Evolutionary conservation across 2,113 vertebrate genomes (phyloP), one percentile per base, ranked within the genome.

Genomic region (Synodontis membranacea): DNA sequence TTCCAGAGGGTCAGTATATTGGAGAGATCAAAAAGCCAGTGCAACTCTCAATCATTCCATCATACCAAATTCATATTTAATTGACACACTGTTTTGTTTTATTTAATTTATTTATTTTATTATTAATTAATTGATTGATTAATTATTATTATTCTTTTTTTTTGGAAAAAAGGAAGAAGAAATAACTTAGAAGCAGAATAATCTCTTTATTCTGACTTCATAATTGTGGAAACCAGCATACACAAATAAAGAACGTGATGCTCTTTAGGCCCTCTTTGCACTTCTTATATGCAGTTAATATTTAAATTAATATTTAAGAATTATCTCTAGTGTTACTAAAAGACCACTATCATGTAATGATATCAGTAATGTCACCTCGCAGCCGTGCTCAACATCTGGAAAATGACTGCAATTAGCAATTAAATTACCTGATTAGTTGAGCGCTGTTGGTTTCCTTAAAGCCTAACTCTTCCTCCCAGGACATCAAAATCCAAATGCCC

Each of bases 401-500:
- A 85, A 85, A 85, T 85, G 44, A 75, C 84, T 64, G 58, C 44
- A 68, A 80, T 85, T 79, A 79, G 75, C 75, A 80, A 80, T 42
- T 37, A 39, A 85, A 80, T 85, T 58, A 44, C 52, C 70, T 66
- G 70, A 84, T 75, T 84, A 76, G 68, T 76, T 39, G 70, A 76
- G 70, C 83, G 0, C 52, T 76, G 31, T 70, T 58, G 83, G 15
- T 62, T 84, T 76, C 58, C 70, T 76, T 76, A n/a, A 58, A 84
- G 68, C 68, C 83, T 6, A 76, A 60, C 50, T 5, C 19, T 52
- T 79, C 46, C 76, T 80, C 76, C 76, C 50, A 80, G 70, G 54
- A 60, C 56, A 60, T 81, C 56, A 81, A 81, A 76, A 44, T 74
- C 14, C 21, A 39, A 72, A 60, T 74, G 54, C 54, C 37, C 37